Conservation (phyloP, 2,888 invertebrate genomes). For the Kuschelorhynchus macadamiae region DNA sequence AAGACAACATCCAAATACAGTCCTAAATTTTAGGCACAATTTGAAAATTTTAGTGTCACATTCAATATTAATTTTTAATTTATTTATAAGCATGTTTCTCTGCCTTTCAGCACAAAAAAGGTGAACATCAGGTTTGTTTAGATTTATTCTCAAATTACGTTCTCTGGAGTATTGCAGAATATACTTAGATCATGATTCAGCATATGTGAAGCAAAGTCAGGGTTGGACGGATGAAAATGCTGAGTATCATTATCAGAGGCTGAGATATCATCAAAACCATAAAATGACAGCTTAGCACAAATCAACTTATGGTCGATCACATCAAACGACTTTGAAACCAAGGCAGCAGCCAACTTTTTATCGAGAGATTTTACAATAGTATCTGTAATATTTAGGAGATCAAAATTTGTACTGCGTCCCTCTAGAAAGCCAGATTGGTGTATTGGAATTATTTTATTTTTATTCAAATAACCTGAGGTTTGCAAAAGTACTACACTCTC, state of each 20-base stretch:
- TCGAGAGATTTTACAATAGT: background rate
- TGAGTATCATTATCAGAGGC: background rate
- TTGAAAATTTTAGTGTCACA: background rate
- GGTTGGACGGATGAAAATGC: background rate
- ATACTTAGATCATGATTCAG: background rate
- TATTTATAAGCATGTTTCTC: too few species aligned
- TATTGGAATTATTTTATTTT: background rate
- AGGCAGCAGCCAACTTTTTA: background rate
- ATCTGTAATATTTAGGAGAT: background rate
- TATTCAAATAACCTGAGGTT: background rate
- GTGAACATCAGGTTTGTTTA: too few species aligned
- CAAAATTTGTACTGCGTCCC: background rate
- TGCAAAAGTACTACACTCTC: too few species aligned
- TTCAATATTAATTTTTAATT: too few species aligned
- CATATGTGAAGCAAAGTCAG: background rate
- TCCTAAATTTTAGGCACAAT: background rate
- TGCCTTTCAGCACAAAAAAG: too few species aligned
- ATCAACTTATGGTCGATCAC: background rate
- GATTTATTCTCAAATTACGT: too few species aligned
- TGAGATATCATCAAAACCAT: background rate
- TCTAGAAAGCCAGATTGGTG: too few species aligned
- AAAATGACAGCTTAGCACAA: constrained; percentile 10
- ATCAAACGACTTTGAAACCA: background rate
- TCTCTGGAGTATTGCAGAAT: background rate
- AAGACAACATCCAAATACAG: background rate